These are phyloP conservation scores for Schizopygopsis pylzovi DNA, from an alignment of 2,797 vertebrate species.

Conservation along the genomic window DNA sequence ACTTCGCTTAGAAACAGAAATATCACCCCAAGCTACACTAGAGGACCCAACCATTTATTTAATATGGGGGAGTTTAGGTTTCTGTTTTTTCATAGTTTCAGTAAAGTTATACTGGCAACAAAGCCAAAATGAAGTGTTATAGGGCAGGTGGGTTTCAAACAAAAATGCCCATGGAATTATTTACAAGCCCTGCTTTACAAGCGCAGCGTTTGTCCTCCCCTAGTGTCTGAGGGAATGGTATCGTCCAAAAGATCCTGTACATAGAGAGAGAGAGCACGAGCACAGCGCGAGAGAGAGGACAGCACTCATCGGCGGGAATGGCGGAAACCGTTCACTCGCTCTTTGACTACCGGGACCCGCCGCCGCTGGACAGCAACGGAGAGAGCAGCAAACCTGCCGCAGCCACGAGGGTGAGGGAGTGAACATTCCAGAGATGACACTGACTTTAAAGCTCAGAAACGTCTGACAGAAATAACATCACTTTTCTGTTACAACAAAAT, in stretches of 20 bases:
- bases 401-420: constrained; percentile 76
- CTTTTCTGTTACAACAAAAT: neutral
- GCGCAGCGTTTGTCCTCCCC: constrained; percentile 53
- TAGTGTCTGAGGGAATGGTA: constrained; percentile 61
- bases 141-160: neutral
- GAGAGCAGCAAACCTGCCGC: constrained; percentile 74
- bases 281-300: constrained; percentile 55
- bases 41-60: constrained; percentile 63
- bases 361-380: constrained; percentile 75
- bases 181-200: neutral
- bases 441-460: constrained; percentile 24
- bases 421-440: constrained; percentile 41
- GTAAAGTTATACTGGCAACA: neutral
- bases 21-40: constrained; percentile 59
- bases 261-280: constrained; percentile 68
- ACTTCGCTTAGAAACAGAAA: constrained; percentile 65
- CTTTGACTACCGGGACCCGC: constrained; percentile 78
- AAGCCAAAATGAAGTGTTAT: neutral
- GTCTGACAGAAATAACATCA: neutral
- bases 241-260: constrained; percentile 75
- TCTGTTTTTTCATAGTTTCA: neutral
- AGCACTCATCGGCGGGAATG: constrained; percentile 71
- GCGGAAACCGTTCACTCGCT: constrained; percentile 79
- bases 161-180: neutral
- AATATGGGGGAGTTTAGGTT: constrained; percentile 37